A percentile compares a stretch with the other conserved stretches of the same genome.
These are phyloP conservation scores for Ladona fulva DNA, from an alignment of 1,140 invertebrate genomes.

Conservation along the genomic window DNA sequence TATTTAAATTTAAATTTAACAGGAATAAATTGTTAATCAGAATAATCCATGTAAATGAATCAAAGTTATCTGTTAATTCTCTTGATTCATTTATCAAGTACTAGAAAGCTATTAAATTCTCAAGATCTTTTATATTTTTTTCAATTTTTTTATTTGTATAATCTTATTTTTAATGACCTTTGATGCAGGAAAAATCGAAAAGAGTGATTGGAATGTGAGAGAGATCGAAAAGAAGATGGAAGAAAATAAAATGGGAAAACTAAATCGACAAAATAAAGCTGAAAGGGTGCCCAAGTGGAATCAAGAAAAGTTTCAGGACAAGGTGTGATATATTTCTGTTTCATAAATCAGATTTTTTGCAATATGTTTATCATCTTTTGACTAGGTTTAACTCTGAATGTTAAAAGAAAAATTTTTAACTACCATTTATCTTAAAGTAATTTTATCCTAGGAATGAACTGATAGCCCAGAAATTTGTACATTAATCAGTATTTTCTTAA, in stretches of 20 bases:
- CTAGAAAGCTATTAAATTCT: too few species aligned
- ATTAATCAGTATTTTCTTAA: background rate
- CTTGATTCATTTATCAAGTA: too few species aligned
- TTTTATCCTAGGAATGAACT: too few species aligned
- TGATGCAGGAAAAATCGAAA: constrained; percentile 66
- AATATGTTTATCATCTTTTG: background rate
- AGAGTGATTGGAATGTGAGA: constrained; percentile 85
- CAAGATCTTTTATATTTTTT: background rate
- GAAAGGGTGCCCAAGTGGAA: constrained; percentile 87
- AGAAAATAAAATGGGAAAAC: constrained; percentile 64
- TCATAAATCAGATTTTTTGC: background rate
- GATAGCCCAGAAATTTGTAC: too few species aligned
- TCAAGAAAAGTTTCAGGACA: constrained; percentile 56
- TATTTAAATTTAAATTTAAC: too few species aligned
- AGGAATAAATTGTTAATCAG: too few species aligned
- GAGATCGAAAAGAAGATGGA: constrained; percentile 85
- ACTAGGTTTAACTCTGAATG: too few species aligned
- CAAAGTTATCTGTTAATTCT: too few species aligned
- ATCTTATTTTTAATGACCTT: background rate
- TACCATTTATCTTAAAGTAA: too few species aligned
- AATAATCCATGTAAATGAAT: too few species aligned
- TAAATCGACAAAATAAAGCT: constrained; percentile 34
- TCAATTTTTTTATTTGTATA: background rate
- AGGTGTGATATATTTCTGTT: constrained; percentile 26
- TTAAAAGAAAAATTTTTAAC: too few species aligned